Conservation (phyloP, 2,797 vertebrate species). For the Sphenodon punctatus region DNA sequence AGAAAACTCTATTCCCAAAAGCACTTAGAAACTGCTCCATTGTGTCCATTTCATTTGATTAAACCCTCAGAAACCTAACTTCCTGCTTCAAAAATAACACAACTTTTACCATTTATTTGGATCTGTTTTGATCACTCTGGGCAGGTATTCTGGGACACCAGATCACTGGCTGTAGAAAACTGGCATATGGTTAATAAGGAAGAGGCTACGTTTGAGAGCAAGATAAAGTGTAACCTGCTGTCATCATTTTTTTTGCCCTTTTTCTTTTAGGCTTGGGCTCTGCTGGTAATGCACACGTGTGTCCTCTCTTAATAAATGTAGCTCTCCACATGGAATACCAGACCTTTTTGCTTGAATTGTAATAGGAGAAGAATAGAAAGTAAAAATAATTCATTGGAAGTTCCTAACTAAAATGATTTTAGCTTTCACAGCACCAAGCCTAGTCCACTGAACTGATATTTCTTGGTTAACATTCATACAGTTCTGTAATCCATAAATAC, state of each 20-base stretch:
- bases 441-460: neutral
- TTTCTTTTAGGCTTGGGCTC: neutral
- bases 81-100: conserved; percentile 23
- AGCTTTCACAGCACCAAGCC: neutral
- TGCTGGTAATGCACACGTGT: neutral
- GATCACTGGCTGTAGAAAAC: conserved; percentile 4
- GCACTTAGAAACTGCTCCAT: neutral
- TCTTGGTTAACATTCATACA: neutral
- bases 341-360: neutral
- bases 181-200: neutral
- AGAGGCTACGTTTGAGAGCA: neutral
- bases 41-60: conserved; percentile 11
- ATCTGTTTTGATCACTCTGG: conserved; percentile 1
- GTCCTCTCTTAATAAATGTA: neutral
- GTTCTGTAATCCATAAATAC: too few species aligned
- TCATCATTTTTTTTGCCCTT: too few species aligned
- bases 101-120: conserved; percentile 6
- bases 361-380: neutral
- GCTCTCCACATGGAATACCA: neutral
- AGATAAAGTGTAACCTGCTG: neutral
- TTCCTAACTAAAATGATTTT: neutral
- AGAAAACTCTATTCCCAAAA: neutral
- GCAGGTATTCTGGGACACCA: conserved; percentile 6
- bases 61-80: conserved; percentile 1
- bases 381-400: neutral